A percentile compares a stretch with the other conserved stretches of the same genome.
These are phyloP conservation scores for Haemorhous mexicanus DNA, from an alignment of 2,113 vertebrate species.

Conservation along the genomic window DNA sequence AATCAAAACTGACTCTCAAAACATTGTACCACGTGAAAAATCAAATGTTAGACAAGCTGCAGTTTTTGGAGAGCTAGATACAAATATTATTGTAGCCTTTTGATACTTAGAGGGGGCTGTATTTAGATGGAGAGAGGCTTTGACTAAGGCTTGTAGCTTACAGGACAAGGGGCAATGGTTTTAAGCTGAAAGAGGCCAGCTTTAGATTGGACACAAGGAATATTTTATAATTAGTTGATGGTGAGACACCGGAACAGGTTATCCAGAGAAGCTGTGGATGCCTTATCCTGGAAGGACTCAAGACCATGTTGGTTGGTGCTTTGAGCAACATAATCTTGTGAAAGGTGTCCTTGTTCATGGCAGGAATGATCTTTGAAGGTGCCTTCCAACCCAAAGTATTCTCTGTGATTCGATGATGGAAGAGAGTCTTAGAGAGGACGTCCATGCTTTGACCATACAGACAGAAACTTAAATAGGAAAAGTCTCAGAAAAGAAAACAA, in stretches of 20 bases:
- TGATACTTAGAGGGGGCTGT: neutral
- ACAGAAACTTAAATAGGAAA: neutral
- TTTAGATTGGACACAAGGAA: neutral
- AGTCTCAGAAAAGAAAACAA: neutral
- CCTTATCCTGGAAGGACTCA: neutral
- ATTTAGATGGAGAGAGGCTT: neutral
- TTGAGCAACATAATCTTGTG: neutral
- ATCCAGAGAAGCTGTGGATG: neutral
- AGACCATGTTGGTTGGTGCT: accelerated
- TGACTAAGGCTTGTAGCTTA: neutral
- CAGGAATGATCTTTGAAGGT: neutral
- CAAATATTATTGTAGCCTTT: neutral
- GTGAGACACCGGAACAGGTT: neutral
- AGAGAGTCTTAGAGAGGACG: neutral
- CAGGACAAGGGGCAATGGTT: neutral
- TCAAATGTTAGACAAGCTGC: neutral
- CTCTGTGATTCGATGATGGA: neutral
- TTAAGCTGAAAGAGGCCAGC: neutral
- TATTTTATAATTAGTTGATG: neutral
- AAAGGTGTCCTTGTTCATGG: neutral
- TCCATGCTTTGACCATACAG: neutral
- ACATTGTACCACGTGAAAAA: neutral
- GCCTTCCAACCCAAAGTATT: neutral
- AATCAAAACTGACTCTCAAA: neutral
- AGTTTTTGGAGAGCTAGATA: neutral